Base-by-base conservation (phyloP, 2,888 invertebrate genomes). In the Eilema depressum region DNA sequence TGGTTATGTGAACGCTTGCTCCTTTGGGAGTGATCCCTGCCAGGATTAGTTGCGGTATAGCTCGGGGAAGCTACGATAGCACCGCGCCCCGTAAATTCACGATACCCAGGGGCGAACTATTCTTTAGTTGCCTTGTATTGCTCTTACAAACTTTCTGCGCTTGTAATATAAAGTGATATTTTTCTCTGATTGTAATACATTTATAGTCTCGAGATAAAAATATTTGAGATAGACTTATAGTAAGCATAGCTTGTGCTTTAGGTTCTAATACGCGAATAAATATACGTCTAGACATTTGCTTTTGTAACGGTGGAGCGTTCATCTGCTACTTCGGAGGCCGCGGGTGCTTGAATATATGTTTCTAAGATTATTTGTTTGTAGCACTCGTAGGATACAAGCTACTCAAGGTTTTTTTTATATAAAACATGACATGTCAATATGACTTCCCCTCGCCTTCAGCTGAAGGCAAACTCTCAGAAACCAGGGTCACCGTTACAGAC, bases 21-120 rank as follows among this genome's bases (percentile, higher is more conserved):
- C 89, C 85, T 68, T 67, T 79, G 84, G 86, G 82, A 77, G 79
- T 77, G 78, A 81, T 81, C 77, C 73, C 77, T 78, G 75, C 78
- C 70, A 73, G 87, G 86, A 89, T 90, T 88, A 88, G 86, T 80
- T 76, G 79, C 77, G 84, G 77, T 77, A 86, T 84, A 83, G 83
- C 85, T 79, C 76, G 75, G 76, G 73, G 78, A 76, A 73, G 74
- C 78, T 68, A 75, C 83, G 76, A 85, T 84, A 85, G 80, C 76
- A 81, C 73, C 75, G 71, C 74, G 73, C 69, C 75, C 75, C 75
- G 83, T 81, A 86, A 86, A 87, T 85, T 82, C 82, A 80, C 78
- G 77, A 76, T 74, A 66, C 78, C 75, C 81, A 60, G 60, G 71
- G 80, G 83, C 63, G 60, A 73, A 57, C 73, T 67, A 74, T 76